Conservation (phyloP, 2,113 vertebrate genomes). For the Catharus bicknelli region DNA sequence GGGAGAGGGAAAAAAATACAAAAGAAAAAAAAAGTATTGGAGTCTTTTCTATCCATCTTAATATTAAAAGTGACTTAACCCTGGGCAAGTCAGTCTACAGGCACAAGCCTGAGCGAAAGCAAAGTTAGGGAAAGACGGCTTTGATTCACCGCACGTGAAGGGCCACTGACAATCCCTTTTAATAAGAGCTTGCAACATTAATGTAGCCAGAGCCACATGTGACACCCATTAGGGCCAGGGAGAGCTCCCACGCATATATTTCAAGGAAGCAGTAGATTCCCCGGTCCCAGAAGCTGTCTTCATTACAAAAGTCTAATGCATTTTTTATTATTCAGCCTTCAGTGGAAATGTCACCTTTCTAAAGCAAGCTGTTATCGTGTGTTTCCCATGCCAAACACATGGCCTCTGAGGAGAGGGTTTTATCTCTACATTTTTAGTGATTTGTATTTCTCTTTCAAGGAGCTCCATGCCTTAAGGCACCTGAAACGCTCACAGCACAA, state of each 20-base stretch:
- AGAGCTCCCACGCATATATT: conserved; percentile 49
- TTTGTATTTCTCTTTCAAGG: conserved; percentile 93
- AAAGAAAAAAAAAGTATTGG: neutral
- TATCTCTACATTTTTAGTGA: conserved; percentile 85
- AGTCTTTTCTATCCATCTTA: conserved; percentile 33
- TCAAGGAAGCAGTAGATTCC: conserved; percentile 61
- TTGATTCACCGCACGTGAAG: conserved; percentile 10
- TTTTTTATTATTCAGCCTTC: conserved; percentile 83
- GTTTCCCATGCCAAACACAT: conserved; percentile 83
- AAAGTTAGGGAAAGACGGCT: conserved; percentile 52
- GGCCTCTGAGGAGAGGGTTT: conserved; percentile 86
- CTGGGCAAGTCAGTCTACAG: neutral
- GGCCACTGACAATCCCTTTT: conserved; percentile 39
- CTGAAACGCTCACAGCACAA: conserved; percentile 74
- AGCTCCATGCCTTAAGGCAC: conserved; percentile 88
- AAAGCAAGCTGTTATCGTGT: conserved; percentile 85
- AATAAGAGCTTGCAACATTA: conserved; percentile 47
- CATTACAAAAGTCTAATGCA: conserved; percentile 74
- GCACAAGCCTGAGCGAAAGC: neutral
- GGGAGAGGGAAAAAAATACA: neutral
- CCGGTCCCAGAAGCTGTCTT: conserved; percentile 70
- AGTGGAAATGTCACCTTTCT: conserved; percentile 90
- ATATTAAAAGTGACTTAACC: conserved; percentile 54
- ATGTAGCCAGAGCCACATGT: conserved; percentile 19
- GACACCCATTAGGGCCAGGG: conserved; percentile 61